A percentile compares a stretch with the other conserved stretches of the same genome.
These are phyloP conservation scores for Azemiops feae DNA, from an alignment of 2,113 vertebrate species.

Conservation along the genomic window DNA sequence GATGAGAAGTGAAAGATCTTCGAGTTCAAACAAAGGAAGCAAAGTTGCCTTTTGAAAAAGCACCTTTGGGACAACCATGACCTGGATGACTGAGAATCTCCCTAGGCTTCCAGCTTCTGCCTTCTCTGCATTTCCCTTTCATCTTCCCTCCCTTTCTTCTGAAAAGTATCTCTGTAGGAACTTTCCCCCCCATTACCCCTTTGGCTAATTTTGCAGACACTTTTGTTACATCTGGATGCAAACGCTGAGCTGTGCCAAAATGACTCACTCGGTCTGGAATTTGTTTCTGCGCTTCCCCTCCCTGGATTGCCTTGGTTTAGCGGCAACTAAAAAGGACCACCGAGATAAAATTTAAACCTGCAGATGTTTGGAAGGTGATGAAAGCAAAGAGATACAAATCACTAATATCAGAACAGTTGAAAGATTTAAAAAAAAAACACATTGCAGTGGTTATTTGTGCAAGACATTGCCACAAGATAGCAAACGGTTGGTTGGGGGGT, in stretches of 20 bases:
- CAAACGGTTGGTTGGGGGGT: background rate
- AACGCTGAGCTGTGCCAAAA: background rate
- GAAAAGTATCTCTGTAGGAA: background rate
- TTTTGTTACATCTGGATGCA: background rate
- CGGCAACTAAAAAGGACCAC: background rate
- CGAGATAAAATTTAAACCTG: background rate
- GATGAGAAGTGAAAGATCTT: too few relatives aligned
- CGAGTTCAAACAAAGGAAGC: too few relatives aligned
- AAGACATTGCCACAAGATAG: background rate
- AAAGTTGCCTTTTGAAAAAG: too few relatives aligned
- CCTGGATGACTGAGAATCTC: background rate
- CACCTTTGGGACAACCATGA: too few relatives aligned
- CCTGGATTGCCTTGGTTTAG: background rate
- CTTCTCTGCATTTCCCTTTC: constrained; percentile 1
- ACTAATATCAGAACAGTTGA: background rate
- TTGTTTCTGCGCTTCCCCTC: background rate
- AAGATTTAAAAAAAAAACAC: background rate
- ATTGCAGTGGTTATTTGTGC: background rate
- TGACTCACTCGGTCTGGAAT: background rate
- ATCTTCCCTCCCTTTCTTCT: background rate
- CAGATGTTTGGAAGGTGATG: background rate
- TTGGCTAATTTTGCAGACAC: background rate
- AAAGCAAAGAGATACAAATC: background rate
- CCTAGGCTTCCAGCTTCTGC: background rate
- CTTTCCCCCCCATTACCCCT: background rate